These are phyloP conservation scores for Phaethon lepturus DNA, from an alignment of 2,113 vertebrate genomes.

Conservation along the genomic window DNA sequence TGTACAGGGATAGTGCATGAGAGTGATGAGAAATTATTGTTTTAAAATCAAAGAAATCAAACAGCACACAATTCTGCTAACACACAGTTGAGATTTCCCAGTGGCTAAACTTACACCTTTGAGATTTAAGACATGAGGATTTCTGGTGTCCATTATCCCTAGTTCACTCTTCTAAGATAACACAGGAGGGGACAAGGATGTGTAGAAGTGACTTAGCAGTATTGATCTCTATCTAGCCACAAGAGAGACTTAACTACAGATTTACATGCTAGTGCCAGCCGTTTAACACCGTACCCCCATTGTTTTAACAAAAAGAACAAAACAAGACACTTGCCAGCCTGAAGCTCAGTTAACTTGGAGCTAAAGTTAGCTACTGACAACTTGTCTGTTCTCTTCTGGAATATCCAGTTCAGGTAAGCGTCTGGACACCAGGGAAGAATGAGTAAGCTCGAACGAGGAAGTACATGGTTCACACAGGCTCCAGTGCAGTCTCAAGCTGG, in stretches of 20 bases:
- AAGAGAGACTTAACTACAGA: not conserved
- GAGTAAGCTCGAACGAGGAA: not conserved
- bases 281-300: not conserved
- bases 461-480: not conserved
- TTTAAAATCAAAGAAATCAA: not conserved
- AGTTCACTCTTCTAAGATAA: not conserved
- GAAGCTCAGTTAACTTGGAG: not conserved
- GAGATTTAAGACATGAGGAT: not conserved
- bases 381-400: not conserved
- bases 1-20: not conserved
- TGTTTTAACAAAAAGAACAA: not conserved
- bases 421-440: not conserved
- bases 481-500: not conserved
- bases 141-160: fast-evolving
- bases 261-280: not conserved
- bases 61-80: not conserved
- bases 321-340: not conserved
- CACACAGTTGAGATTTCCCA: not conserved
- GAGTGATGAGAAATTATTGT: conserved; percentile 39
- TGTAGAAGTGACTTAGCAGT: not conserved
- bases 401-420: not conserved
- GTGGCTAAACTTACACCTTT: not conserved
- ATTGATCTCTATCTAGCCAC: not conserved
- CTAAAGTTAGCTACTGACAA: not conserved
- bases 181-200: not conserved